phyloP scores from a whole-genome alignment of 2,797 vertebrate genomes.

The Pangasius larnaudii region DNA sequence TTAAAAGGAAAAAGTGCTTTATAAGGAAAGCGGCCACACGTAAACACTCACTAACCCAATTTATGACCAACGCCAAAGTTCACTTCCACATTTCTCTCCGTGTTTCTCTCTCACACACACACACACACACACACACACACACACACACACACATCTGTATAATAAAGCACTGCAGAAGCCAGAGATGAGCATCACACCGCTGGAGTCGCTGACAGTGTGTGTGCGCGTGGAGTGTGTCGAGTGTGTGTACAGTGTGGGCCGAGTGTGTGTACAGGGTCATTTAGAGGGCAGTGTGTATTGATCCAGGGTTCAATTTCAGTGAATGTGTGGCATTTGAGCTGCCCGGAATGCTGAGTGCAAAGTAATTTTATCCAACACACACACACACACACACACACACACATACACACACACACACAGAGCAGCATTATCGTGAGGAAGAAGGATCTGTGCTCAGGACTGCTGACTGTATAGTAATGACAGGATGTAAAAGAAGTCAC shows the following conservation, averaged over 20 bases:
- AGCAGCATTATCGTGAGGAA: constrained; percentile 8
- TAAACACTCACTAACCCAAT: constrained; percentile 82
- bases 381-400: constrained; percentile 39
- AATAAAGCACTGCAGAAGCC: not conserved
- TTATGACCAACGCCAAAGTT: constrained; percentile 64
- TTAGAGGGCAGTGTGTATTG: constrained; percentile 39
- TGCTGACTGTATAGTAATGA: constrained; percentile 30
- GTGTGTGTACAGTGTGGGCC: not conserved
- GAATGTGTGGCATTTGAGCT: constrained; percentile 43
- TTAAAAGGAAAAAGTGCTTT: constrained; percentile 89
- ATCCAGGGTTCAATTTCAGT: constrained; percentile 46
- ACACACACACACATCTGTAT: not conserved
- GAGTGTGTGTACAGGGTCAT: constrained; percentile 21
- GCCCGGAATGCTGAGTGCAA: constrained; percentile 37
- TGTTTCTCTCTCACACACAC: not conserved
- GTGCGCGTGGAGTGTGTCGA: not conserved
- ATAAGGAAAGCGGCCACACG: constrained; percentile 83
- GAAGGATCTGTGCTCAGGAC: not conserved
- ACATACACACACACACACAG: constrained; percentile 35
- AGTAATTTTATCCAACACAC: constrained; percentile 15
- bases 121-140: not conserved
- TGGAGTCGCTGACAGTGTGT: not conserved
- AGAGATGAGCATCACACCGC: constrained; percentile 11
- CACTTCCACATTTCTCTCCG: constrained; percentile 5
- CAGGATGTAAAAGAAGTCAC: constrained; percentile 22